phyloP scores from a whole-genome alignment of 2,888 invertebrate species.

The Arctia plantaginis region DNA sequence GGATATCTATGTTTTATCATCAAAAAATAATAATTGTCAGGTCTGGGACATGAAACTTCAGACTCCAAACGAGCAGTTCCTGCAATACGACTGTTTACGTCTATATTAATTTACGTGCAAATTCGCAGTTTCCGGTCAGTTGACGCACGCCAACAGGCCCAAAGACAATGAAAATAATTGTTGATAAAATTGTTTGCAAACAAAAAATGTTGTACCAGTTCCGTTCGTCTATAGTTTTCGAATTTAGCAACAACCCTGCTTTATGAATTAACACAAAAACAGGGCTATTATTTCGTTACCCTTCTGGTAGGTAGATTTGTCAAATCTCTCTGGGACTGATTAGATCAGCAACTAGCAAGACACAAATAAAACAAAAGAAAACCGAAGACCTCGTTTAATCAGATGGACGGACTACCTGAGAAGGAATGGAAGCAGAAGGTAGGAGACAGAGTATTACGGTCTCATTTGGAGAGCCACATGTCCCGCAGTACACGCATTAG shows the following conservation, averaged over 20 bases:
- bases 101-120: slow-evolving; percentile 6
- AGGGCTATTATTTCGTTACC: no score
- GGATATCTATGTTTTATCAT: neutral
- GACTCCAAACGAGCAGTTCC: neutral
- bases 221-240: neutral
- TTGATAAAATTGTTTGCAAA: neutral
- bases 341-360: neutral
- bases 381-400: no score
- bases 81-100: neutral
- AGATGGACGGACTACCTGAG: neutral
- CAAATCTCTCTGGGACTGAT: no score
- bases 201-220: neutral
- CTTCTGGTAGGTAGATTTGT: neutral
- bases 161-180: slow-evolving; percentile 1
- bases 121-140: neutral
- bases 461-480: no score
- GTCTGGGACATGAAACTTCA: neutral
- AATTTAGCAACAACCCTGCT: neutral
- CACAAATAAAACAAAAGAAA: neutral
- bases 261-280: neutral
- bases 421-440: neutral
- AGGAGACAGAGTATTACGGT: no score
- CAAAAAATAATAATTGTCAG: neutral
- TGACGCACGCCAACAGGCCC: neutral
- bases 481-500: no score